Evolutionary conservation across 2,113 vertebrate genomes (phyloP), one percentile per base, ranked within the genome.

Genomic region (Corythaeola cristata): DNA sequence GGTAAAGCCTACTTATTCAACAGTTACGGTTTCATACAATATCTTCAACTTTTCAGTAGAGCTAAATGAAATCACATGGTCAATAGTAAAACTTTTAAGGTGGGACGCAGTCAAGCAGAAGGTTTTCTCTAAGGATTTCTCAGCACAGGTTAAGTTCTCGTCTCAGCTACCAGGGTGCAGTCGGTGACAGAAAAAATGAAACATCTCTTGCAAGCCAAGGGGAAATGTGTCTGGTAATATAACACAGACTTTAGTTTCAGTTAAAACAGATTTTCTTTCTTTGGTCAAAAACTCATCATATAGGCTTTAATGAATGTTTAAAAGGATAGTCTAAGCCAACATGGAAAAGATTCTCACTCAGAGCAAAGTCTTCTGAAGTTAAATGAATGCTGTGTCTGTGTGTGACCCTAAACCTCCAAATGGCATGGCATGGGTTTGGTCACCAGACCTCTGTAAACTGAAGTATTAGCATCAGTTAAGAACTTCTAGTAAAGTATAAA

Each of bases 221-320:
- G n/a, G 55, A 94, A 73, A 86, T 2, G 18, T 18, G 44, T 50
- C 5, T 79, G 64, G 63, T 68, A 77, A 85, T 27, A 35, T 12
- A 84, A 87, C 28, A 71, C 47, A 85, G 86, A 52, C 47, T 59
- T 33, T 39, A 77, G 66, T 26, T 60, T 47, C 60, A 75, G 41
- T 63, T 92, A 63, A 74, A 95, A 28, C 26, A 90, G 24, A n/a
- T 74, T 90, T 73, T 64, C 50, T 62, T 73, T 73, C 79, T 90
- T 60, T 50, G 52, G 52, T 77, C 50, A 77, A 69, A 79, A 91
- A n/a, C 49, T 71, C 64, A 79, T 74, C 55, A 32, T 33, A 33
- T 1, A 56, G 41, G n/a, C 73, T 80, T 91, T 83, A 88, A 83
- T 30, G 24, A 72, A 68, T 6, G 28, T 39, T 77, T 15, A n/a